Evolutionary conservation across 2,888 invertebrate genomes (phyloP).

Genomic region (Drosophila recens): DNA sequence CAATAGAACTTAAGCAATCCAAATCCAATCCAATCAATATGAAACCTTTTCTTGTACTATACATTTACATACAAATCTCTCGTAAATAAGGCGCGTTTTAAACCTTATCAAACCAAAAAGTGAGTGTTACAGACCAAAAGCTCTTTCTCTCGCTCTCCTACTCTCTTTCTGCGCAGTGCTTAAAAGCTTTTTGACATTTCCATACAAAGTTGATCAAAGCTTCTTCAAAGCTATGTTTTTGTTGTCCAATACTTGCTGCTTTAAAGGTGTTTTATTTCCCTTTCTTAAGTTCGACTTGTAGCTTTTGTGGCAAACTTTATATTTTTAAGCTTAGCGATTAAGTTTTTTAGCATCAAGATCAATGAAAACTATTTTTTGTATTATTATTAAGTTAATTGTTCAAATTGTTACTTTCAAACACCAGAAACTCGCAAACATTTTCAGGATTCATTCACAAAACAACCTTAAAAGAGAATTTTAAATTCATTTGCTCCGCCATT

Average conservation of each 20-base stretch:
- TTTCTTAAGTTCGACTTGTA: slow-evolving; percentile 44
- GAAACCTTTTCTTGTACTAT: slow-evolving; percentile 42
- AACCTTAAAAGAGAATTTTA: slow-evolving; percentile 30
- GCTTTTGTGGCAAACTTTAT: slow-evolving; percentile 62
- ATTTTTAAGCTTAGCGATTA: slow-evolving; percentile 60
- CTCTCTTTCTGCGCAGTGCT: slow-evolving; percentile 46
- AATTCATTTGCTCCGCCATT: slow-evolving; percentile 72
- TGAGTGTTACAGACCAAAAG: slow-evolving; percentile 53
- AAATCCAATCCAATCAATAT: slow-evolving; percentile 50
- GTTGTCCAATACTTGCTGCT: slow-evolving; percentile 76
- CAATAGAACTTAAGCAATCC: slow-evolving; percentile 76
- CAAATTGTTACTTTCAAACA: slow-evolving; percentile 13
- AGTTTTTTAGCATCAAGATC: slow-evolving; percentile 29
- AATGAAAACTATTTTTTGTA: slow-evolving; percentile 9
- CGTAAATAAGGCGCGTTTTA: slow-evolving; percentile 55
- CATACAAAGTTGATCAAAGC: slow-evolving; percentile 35
- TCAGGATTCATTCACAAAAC: slow-evolving; percentile 36
- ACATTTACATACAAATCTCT: slow-evolving; percentile 28
- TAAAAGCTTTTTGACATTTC: slow-evolving; percentile 66
- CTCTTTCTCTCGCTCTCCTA: slow-evolving; percentile 42
- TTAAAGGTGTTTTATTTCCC: slow-evolving; percentile 68
- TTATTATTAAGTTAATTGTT: slow-evolving; percentile 11
- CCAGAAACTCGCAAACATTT: slow-evolving; percentile 26
- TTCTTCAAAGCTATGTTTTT: slow-evolving; percentile 35
- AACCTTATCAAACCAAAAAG: slow-evolving; percentile 53